A percentile compares a stretch with the other conserved stretches of the same genome.
Conservation (phyloP, 2,797 vertebrate species). For the Poecilia picta region DNA sequence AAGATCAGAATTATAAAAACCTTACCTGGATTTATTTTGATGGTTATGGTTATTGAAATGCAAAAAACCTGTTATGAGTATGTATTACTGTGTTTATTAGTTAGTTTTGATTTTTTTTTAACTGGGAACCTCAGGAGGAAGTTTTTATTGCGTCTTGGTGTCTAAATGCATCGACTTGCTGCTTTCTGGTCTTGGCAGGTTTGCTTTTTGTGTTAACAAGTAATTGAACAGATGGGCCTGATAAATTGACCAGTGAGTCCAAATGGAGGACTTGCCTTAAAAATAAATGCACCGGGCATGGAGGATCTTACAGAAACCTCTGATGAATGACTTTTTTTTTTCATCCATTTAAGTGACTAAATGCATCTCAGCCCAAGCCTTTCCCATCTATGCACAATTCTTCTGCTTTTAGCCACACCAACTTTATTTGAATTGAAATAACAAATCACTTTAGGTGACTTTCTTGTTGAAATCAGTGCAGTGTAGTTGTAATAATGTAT, state of each 20-base stretch:
- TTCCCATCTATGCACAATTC: background rate
- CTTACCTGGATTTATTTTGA: background rate
- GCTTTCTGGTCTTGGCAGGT: background rate
- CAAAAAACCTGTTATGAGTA: background rate
- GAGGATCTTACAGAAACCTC: background rate
- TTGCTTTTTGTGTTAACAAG: background rate
- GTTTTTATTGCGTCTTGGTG: background rate
- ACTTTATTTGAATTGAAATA: slow-evolving; percentile 1
- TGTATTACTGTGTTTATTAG: background rate
- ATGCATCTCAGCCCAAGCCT: background rate
- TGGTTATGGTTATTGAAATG: background rate
- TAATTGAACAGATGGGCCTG: background rate
- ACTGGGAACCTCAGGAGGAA: background rate
- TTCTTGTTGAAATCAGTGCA: slow-evolving; percentile 6
- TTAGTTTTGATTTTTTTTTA: background rate
- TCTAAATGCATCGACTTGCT: background rate
- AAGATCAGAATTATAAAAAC: background rate
- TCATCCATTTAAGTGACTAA: background rate
- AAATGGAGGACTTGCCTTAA: background rate
- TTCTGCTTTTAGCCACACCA: background rate
- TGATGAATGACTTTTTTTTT: background rate
- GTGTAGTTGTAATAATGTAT: slow-evolving; percentile 15
- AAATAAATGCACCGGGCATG: slow-evolving; percentile 1
- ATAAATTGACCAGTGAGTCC: background rate
- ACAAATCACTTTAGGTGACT: slow-evolving; percentile 10